These are phyloP conservation scores for Philhelius pedissequus DNA, from an alignment of 2,888 invertebrate genomes.

Conservation along the genomic window DNA sequence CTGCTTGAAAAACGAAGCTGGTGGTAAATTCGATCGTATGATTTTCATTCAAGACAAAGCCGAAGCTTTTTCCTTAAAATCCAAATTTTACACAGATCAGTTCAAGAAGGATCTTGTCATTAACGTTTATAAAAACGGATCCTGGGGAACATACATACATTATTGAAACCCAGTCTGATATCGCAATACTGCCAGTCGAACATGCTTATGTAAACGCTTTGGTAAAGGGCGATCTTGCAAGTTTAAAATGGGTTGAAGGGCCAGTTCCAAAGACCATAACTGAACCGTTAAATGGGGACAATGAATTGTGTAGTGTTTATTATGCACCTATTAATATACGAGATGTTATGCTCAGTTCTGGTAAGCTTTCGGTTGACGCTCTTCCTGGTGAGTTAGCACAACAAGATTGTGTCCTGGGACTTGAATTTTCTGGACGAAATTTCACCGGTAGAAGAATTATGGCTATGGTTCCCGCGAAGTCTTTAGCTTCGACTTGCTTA, in stretches of 20 bases:
- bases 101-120: conserved; percentile 88
- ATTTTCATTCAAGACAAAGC: conserved; percentile 85
- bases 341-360: conserved; percentile 98
- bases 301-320: conserved; percentile 91
- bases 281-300: conserved; percentile 71
- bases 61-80: conserved; percentile 82
- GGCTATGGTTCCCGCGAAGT: conserved; percentile 94
- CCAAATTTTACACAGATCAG: conserved; percentile 83
- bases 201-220: conserved; percentile 97
- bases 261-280: conserved; percentile 83
- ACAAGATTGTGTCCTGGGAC: conserved; percentile 94
- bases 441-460: conserved; percentile 88
- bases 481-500: conserved; percentile 92
- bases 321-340: conserved; percentile 98
- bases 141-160: conserved; percentile 94
- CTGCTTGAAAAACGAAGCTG: conserved; percentile 93
- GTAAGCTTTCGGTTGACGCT: conserved; percentile 97
- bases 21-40: conserved; percentile 87
- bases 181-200: conserved; percentile 83
- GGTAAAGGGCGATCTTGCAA: conserved; percentile 95
- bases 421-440: conserved; percentile 94
- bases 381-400: conserved; percentile 93
- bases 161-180: conserved; percentile 80
- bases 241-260: conserved; percentile 95
- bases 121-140: conserved; percentile 89